A percentile compares a stretch with the other conserved stretches of the same genome.
Conservation (phyloP, 2,888 invertebrate species). For the Sycophila texana region DNA sequence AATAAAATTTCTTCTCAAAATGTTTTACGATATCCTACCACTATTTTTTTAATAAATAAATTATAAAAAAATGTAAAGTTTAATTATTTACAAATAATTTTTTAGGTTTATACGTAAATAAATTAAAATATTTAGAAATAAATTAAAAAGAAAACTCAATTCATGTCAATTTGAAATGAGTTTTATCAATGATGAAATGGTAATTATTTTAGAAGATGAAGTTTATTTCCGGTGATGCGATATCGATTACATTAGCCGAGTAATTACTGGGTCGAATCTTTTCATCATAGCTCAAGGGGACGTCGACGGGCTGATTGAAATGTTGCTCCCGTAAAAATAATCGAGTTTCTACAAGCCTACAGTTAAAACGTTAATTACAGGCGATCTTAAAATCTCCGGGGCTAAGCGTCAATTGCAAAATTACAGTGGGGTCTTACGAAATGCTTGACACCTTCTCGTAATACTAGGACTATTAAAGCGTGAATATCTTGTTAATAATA, state of each 20-base stretch:
- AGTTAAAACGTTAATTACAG: slow-evolving; percentile 73
- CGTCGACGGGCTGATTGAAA: slow-evolving; percentile 74
- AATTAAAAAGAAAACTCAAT: not conserved
- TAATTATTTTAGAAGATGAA: slow-evolving; percentile 9
- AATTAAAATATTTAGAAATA: not conserved
- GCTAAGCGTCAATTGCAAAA: slow-evolving; percentile 43
- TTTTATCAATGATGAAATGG: too few relatives aligned
- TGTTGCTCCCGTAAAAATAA: slow-evolving; percentile 72
- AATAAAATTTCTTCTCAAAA: too few relatives aligned
- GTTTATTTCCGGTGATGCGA: slow-evolving; percentile 57
- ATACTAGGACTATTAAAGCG: not conserved
- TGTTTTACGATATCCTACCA: too few relatives aligned
- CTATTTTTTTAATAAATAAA: too few relatives aligned
- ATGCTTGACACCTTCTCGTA: slow-evolving; percentile 28
- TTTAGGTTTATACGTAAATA: too few relatives aligned
- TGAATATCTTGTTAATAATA: not conserved
- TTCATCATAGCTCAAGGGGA: slow-evolving; percentile 73
- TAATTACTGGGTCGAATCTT: slow-evolving; percentile 74
- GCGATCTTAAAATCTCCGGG: slow-evolving; percentile 66
- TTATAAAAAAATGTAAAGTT: too few relatives aligned
- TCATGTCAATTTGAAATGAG: not conserved
- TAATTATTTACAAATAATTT: too few relatives aligned
- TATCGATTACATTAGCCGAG: slow-evolving; percentile 73
- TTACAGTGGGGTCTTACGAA: slow-evolving; percentile 9
- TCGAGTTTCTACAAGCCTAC: slow-evolving; percentile 70